These are phyloP conservation scores for Oxygymnocypris stewartii DNA, from an alignment of 2,113 vertebrate genomes.

Conservation along the genomic window DNA sequence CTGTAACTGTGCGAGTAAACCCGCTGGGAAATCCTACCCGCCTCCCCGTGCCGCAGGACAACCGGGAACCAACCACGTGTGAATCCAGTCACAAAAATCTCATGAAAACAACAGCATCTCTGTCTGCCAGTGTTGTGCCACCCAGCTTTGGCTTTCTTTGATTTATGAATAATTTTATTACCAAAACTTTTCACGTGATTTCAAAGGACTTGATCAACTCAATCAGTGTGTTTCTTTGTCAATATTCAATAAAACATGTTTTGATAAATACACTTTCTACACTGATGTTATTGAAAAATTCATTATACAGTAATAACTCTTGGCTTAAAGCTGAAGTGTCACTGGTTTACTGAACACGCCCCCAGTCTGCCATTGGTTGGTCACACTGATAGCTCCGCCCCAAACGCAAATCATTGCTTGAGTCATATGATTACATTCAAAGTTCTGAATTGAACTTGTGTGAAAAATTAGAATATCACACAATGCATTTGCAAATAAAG, in stretches of 20 bases:
- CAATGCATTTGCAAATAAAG: too few relatives aligned
- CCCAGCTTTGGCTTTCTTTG: too few relatives aligned
- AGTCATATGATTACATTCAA: neutral
- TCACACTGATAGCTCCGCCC: neutral
- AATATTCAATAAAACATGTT: neutral
- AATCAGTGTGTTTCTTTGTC: neutral
- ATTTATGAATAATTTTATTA: neutral
- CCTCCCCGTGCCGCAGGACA: constrained; percentile 71
- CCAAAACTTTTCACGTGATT: neutral
- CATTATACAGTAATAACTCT: neutral
- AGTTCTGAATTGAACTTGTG: neutral
- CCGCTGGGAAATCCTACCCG: constrained; percentile 78
- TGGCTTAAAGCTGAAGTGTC: neutral
- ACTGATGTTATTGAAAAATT: neutral
- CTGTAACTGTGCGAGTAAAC: constrained; percentile 79
- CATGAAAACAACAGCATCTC: neutral
- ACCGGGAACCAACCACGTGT: constrained; percentile 79
- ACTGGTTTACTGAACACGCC: neutral
- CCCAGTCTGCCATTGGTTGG: neutral
- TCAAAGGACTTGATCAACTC: neutral
- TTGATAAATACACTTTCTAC: neutral
- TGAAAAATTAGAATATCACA: neutral
- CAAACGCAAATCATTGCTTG: neutral
- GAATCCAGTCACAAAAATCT: neutral
- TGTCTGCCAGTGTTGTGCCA: neutral